Evolutionary conservation across 2,888 invertebrate species (phyloP).

Genomic region (Nebria brevicollis): DNA sequence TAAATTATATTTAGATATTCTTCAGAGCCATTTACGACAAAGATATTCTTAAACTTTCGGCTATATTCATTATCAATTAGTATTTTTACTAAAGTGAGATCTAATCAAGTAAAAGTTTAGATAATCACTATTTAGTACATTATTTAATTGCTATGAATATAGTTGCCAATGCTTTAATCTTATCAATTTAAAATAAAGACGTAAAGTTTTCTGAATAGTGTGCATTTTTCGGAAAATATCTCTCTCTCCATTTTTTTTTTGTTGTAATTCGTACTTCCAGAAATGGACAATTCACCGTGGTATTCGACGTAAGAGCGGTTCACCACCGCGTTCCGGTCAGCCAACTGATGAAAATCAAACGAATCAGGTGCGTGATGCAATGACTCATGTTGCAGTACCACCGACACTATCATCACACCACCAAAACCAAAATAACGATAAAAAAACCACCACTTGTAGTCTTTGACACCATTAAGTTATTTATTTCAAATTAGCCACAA

Average conservation of each 20-base stretch:
- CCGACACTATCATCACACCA: conserved; percentile 32
- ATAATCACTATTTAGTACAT: no score
- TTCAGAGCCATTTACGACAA: no score
- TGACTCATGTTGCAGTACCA: conserved; percentile 15
- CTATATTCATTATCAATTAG: no score
- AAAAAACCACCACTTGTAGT: background rate
- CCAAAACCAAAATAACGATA: background rate
- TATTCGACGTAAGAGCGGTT: conserved; percentile 77
- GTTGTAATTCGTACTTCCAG: conserved; percentile 64
- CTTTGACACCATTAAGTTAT: background rate
- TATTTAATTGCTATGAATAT: no score
- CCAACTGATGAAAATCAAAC: conserved; percentile 64
- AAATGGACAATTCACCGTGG: conserved; percentile 85
- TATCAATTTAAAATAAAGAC: conserved; percentile 8
- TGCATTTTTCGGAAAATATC: conserved; percentile 8
- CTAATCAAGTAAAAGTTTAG: no score
- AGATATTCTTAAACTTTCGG: no score
- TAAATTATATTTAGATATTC: no score
- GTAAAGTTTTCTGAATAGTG: background rate
- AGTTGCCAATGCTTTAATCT: background rate
- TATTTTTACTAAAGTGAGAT: no score
- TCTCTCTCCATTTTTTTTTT: background rate
- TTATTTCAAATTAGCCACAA: background rate
- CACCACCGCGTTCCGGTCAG: conserved; percentile 67
- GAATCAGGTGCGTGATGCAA: conserved; percentile 67